phyloP scores from a whole-genome alignment of 2,113 vertebrate genomes.

The Vulpes lagopus region DNA sequence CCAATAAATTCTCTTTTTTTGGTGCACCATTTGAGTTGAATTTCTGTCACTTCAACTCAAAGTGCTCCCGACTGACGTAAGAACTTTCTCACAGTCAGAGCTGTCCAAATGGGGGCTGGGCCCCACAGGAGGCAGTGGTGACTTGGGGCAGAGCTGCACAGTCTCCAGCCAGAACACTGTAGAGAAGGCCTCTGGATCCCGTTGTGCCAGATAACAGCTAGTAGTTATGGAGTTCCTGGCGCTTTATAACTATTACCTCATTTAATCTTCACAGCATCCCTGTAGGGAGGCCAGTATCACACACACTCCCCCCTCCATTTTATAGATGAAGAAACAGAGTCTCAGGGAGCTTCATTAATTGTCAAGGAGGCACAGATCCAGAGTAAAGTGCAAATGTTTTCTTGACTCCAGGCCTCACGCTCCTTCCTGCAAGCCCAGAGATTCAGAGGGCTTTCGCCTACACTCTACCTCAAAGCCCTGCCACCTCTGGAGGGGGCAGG shows the following conservation, averaged over 20 bases:
- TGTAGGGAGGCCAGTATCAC: neutral
- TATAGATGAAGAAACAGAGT: constrained; percentile 27
- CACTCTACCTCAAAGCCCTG: neutral
- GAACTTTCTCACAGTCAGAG: constrained; percentile 55
- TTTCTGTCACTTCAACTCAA: constrained; percentile 67
- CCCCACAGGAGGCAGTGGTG: neutral
- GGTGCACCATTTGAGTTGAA: constrained; percentile 46
- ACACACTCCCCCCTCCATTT: neutral
- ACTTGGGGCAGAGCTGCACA: constrained; percentile 14
- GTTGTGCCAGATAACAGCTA: constrained; percentile 47
- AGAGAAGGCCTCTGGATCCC: constrained; percentile 47
- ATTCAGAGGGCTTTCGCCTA: neutral
- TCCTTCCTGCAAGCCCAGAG: neutral
- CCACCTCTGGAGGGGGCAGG: neutral
- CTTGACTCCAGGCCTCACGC: neutral
- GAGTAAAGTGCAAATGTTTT: neutral
- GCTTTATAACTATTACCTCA: neutral
- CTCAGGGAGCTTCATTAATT: neutral
- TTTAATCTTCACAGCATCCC: neutral
- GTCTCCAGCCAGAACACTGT: constrained; percentile 23
- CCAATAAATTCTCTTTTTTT: constrained; percentile 60
- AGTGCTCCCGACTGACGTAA: constrained; percentile 30
- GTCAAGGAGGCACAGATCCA: neutral
- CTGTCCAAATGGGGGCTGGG: constrained; percentile 26
- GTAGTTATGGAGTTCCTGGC: neutral